Percentiles rank a stretch among this genome's conserved stretches.
phyloP scores from a whole-genome alignment of 2,888 invertebrate species.

The Seladonia tumulorum region DNA sequence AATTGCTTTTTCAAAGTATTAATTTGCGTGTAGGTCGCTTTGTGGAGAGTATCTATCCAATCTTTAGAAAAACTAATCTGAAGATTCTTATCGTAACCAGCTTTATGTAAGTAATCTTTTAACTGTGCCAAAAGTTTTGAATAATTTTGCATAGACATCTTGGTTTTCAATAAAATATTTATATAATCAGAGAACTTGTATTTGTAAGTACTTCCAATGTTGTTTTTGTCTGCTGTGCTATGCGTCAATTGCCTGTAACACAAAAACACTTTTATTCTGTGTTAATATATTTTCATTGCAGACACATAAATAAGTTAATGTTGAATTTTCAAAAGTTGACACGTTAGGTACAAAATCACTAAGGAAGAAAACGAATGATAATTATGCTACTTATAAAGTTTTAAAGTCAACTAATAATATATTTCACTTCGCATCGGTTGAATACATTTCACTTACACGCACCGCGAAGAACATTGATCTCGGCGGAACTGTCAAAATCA shows the following conservation, averaged over 20 bases:
- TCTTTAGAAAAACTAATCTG: conserved; percentile 85
- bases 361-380: background rate
- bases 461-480: background rate
- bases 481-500: conserved; percentile 17
- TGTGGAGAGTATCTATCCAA: conserved; percentile 85
- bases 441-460: background rate
- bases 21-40: conserved; percentile 81
- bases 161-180: conserved; percentile 71
- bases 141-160: conserved; percentile 83
- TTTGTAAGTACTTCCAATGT: conserved; percentile 59
- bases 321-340: no score
- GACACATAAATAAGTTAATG: background rate
- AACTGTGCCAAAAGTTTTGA: conserved; percentile 85
- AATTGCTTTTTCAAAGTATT: conserved; percentile 74
- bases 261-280: background rate
- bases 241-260: conserved; percentile 73
- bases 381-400: background rate
- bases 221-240: conserved; percentile 69
- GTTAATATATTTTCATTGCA: background rate
- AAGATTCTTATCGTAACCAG: conserved; percentile 83
- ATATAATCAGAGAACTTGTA: conserved; percentile 68
- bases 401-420: no score
- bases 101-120: conserved; percentile 84
- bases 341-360: background rate
- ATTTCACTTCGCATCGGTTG: background rate